These are phyloP conservation scores for Trachurus trachurus DNA, from an alignment of 2,797 vertebrate genomes.

Conservation along the genomic window DNA sequence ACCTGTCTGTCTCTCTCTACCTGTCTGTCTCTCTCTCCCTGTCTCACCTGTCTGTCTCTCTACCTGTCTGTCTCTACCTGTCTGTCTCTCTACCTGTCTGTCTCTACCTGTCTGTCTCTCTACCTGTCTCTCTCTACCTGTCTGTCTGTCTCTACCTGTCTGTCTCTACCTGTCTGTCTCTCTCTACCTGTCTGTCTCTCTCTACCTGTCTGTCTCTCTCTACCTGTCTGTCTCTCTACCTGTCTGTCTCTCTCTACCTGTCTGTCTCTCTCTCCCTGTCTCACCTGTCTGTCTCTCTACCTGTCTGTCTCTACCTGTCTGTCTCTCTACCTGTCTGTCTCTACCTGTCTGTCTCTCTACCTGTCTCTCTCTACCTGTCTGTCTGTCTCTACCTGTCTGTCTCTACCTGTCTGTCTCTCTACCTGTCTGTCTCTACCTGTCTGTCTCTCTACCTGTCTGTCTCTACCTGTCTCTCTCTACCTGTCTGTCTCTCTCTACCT, in stretches of 20 bases:
- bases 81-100: constrained; percentile 3
- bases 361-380: constrained; percentile 1
- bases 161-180: constrained; percentile 5
- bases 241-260: not conserved
- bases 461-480: constrained; percentile 4
- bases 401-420: too few species aligned
- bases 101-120: too few species aligned
- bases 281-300: constrained; percentile 12
- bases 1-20: too few species aligned
- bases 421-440: constrained; percentile 1
- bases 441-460: not conserved
- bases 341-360: not conserved
- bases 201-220: too few species aligned
- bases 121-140: not conserved
- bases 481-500: too few species aligned
- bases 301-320: too few species aligned
- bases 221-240: constrained; percentile 1
- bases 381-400: not conserved
- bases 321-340: not conserved
- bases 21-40: constrained; percentile 5
- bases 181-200: not conserved
- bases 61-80: not conserved
- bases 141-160: not conserved
- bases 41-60: not conserved
- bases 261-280: too few species aligned